Base-by-base conservation (phyloP, 2,797 vertebrate genomes). In the Peromyscus nudipes region DNA sequence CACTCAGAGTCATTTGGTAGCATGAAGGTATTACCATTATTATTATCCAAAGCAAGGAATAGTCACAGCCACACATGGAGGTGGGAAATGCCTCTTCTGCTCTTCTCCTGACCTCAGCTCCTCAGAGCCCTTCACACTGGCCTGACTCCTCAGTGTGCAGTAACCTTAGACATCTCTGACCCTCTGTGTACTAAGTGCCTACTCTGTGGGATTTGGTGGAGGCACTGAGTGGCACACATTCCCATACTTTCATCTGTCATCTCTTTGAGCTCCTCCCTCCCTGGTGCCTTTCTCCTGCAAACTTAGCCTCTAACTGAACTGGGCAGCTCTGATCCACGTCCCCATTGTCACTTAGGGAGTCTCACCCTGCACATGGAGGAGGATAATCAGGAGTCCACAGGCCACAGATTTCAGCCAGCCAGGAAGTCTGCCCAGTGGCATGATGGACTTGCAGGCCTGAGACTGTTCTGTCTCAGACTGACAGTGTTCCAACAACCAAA, bases 361-460 rank as follows among this genome's bases (percentile, higher is more conserved):
- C 92, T 94, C 46, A 77, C 75, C 84, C 27, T 76, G 37, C 6
- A 46, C 77, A 3, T 0, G 16, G n/a, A 88, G 4, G 0, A 92
- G 40, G 21, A 95, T 60, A 75, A 96, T 79, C 62, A 96, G 69
- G 43, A 94, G 37, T 0, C 76, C 87, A 60, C 4, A 90, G 64
- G 21, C 34, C 75, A 89, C 1, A 0, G 49, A 1, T 1, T 25
- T 43, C 34, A 95, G 75, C 40, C 2, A 13, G 4, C 5, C 5
- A 3, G 6, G 0, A 82, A 65, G n/a, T 12, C 6, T 0, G 5
- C 81, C 6, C 25, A 17, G 40, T 1, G 0, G 4, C 96, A 96
- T 94, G 13, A 6, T 60, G 10, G 0, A 31, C n/a, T 65, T 34
- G 4, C 34, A 37, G 40, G 29, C 34, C 79, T 62, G 46, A 64